Evolutionary conservation across 2,113 vertebrate genomes (phyloP).

Genomic region (Corvus hawaiiensis): DNA sequence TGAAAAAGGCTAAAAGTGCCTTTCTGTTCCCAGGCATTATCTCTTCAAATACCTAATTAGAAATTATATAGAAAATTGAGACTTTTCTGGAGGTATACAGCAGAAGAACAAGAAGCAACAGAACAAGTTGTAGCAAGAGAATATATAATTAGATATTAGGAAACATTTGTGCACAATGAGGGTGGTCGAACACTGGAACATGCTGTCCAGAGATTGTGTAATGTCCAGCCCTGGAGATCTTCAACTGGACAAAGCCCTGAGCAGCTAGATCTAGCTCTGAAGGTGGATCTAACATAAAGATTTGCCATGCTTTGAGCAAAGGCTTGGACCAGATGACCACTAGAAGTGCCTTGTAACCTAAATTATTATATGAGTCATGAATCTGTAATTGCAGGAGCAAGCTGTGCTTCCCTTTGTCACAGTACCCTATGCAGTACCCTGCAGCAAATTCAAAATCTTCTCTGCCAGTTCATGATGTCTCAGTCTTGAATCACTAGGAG

Average conservation of each 20-base stretch:
- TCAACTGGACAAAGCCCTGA: background rate
- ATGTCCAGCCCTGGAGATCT: background rate
- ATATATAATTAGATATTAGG: constrained; percentile 26
- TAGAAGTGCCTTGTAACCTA: background rate
- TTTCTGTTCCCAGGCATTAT: background rate
- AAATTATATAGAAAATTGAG: background rate
- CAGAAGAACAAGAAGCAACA: background rate
- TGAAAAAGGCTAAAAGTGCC: background rate
- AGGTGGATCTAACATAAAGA: background rate
- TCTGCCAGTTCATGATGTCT: background rate
- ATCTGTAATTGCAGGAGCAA: background rate
- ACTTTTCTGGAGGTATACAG: background rate
- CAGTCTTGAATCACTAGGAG: background rate
- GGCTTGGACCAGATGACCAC: background rate
- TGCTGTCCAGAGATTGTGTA: background rate
- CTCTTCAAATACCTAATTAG: background rate
- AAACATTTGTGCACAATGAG: constrained; percentile 23
- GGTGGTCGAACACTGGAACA: constrained; percentile 22
- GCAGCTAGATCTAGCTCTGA: background rate
- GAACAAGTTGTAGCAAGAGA: constrained; percentile 8
- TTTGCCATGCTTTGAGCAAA: background rate
- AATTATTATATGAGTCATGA: background rate
- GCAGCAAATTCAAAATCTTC: background rate
- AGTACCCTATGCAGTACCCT: background rate
- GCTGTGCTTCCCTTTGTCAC: background rate